phyloP scores from a whole-genome alignment of 64 coral and sea anemone genomes.

The Actinia tenebrosa region DNA sequence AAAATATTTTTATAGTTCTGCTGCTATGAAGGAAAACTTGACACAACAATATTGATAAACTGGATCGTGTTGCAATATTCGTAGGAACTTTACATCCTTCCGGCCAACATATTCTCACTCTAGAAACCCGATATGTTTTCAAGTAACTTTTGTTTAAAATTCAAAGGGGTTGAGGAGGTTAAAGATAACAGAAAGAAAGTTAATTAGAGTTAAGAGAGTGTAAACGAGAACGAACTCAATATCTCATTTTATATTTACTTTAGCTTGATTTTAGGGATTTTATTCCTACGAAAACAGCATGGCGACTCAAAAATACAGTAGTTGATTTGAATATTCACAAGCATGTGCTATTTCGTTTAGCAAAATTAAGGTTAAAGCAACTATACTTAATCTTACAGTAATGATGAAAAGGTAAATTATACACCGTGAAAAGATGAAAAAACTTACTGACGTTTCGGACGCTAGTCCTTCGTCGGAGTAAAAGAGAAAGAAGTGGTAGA shows the following conservation, averaged over 20 bases:
- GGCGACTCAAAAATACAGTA: background rate
- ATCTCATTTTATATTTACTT: too few relatives aligned
- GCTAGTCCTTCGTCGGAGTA: too few relatives aligned
- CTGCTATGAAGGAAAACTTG: background rate
- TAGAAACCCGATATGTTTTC: background rate
- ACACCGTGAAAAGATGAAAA: too few relatives aligned
- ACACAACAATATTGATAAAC: background rate
- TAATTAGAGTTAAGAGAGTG: background rate
- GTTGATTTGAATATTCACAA: background rate
- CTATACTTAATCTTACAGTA: background rate
- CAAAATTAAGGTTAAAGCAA: too few relatives aligned
- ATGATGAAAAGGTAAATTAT: too few relatives aligned
- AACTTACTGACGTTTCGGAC: too few relatives aligned
- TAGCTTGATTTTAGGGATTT: background rate
- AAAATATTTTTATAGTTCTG: constrained; percentile 1
- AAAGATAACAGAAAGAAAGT: background rate
- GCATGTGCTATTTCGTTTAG: background rate
- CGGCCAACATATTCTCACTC: background rate
- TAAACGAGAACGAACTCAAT: background rate
- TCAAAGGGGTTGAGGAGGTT: background rate
- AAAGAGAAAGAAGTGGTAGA: too few relatives aligned
- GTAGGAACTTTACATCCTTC: background rate
- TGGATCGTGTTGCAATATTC: background rate
- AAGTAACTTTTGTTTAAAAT: constrained; percentile 1
- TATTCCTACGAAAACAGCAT: background rate